Evolutionary conservation across 2,797 vertebrate species (phyloP).

Genomic region (Anguilla obscura): DNA sequence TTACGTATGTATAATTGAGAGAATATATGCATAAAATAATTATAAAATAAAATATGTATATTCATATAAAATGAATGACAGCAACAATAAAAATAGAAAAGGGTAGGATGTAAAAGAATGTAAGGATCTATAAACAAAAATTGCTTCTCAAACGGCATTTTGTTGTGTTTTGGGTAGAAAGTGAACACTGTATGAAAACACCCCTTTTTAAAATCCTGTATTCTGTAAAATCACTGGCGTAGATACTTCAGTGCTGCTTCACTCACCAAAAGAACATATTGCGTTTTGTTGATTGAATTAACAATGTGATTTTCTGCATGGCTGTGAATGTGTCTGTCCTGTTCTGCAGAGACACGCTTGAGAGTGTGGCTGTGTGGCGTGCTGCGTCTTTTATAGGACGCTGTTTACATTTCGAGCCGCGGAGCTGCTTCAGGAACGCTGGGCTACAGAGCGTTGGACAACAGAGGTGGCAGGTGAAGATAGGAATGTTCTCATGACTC

Average conservation of each 20-base stretch:
- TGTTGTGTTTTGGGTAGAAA: neutral
- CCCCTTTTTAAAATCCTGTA: neutral
- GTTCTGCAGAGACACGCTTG: neutral
- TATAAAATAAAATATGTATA: neutral
- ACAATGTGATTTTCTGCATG: neutral
- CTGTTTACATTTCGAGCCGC: neutral
- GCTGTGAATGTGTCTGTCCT: neutral
- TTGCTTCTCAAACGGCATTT: neutral
- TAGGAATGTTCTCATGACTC: constrained; percentile 49
- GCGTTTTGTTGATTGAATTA: neutral
- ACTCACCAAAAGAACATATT: neutral
- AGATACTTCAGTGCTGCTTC: neutral
- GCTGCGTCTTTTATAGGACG: constrained; percentile 3
- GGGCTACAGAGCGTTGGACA: constrained; percentile 28
- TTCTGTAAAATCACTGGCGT: neutral
- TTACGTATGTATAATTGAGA: neutral
- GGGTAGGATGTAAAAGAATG: neutral
- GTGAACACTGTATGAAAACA: neutral
- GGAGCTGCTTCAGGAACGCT: neutral
- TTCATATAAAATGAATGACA: too few relatives aligned
- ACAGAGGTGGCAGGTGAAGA: constrained; percentile 52
- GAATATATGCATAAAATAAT: neutral
- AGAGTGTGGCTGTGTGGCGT: constrained; percentile 22
- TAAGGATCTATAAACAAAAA: neutral
- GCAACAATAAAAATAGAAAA: neutral